Base-by-base conservation (phyloP, 2,888 invertebrate species). In the Allygus modestus region DNA sequence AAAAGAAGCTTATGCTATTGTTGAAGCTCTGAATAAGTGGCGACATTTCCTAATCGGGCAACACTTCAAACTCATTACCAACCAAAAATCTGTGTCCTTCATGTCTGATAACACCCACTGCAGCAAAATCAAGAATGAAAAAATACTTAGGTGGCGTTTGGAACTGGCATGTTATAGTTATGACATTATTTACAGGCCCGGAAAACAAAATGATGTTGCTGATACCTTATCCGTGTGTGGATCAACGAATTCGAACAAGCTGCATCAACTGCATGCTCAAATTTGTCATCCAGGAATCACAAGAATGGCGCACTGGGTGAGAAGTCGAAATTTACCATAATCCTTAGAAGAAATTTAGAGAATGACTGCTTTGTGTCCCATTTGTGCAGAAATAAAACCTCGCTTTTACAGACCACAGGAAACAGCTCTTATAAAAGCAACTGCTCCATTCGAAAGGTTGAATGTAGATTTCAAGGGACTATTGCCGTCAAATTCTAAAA, bases 1-100 rank as follows among this genome's bases (percentile, higher is more conserved):
- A n/a, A n/a, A n/a, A n/a, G n/a, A n/a, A n/a, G n/a, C 87, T n/a
- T 69, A 84, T 26, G 87, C 87, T 28, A 88, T 86, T 37, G 81
- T 81, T 31, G 58, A 81, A 81, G 20, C 54, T 33, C 17, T 54
- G 20, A 61, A 82, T n/a, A 86, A 86, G 86, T 87, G 85, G 86
- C 58, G 85, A 12, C 85, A 86, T 33, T 86, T 82, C 77, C 54
- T 86, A 17, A 82, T 86, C 17, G 85, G 84, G 7, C 37, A 83
- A n/a, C 61, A 73, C 71, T 87, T 86, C 69, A 7, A 84, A 28
- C 75, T 86, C n/a, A n/a, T n/a, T n/a, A n/a, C n/a, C n/a, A n/a
- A n/a, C n/a, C n/a, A n/a, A n/a, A n/a, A n/a, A n/a, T n/a, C n/a
- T n/a, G n/a, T n/a, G n/a, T n/a, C n/a, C n/a, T n/a, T n/a, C n/a